These are phyloP conservation scores for Pachyrhynchus sulphureomaculatus DNA, from an alignment of 1,140 invertebrate genomes.

Conservation along the genomic window DNA sequence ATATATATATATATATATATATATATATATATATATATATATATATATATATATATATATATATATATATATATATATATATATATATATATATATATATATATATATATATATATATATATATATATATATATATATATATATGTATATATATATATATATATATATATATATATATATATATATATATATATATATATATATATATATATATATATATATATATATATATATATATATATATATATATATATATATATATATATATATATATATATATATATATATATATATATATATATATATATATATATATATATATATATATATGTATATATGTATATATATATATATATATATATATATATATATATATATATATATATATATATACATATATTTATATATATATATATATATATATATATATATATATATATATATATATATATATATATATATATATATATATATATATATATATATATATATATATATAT, in stretches of 20 bases:
- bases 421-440: slow-evolving; percentile 4
- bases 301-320: too few species aligned
- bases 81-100: slow-evolving; percentile 4
- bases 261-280: too few species aligned
- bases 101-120: slow-evolving; percentile 4
- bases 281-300: too few species aligned
- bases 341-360: slow-evolving; percentile 4
- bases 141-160: slow-evolving; percentile 3
- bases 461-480: slow-evolving; percentile 1
- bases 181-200: slow-evolving; percentile 5
- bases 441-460: slow-evolving; percentile 4
- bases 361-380: slow-evolving; percentile 4
- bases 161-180: slow-evolving; percentile 4
- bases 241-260: not conserved
- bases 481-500: not conserved
- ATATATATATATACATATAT: slow-evolving; percentile 3
- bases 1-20: too few species aligned
- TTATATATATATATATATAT: slow-evolving; percentile 1
- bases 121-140: slow-evolving; percentile 4
- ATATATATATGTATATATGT: not conserved
- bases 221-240: not conserved
- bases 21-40: too few species aligned
- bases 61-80: slow-evolving; percentile 4
- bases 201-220: not conserved
- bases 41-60: too few species aligned